These are phyloP conservation scores for Sterna hirundo DNA, from an alignment of 2,113 vertebrate genomes.

Conservation along the genomic window DNA sequence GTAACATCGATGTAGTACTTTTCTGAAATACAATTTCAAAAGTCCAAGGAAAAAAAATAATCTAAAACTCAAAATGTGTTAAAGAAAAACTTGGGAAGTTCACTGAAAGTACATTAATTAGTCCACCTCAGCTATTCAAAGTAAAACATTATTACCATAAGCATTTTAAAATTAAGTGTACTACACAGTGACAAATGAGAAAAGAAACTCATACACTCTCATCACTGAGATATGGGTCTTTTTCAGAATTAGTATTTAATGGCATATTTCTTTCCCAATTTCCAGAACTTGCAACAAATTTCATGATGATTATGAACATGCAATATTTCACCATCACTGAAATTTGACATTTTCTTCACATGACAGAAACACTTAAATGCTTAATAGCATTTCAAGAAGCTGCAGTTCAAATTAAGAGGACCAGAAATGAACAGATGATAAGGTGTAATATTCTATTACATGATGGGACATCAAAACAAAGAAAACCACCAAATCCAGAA, in stretches of 20 bases:
- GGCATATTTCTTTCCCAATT: background rate
- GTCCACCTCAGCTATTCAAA: background rate
- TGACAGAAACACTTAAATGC: background rate
- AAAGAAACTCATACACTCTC: background rate
- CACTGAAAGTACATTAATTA: background rate
- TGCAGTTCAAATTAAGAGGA: background rate
- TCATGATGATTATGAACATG: background rate
- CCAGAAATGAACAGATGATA: background rate
- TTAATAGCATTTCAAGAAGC: background rate
- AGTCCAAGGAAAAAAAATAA: background rate
- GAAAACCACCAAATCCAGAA: background rate
- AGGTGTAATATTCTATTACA: background rate
- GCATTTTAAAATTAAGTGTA: background rate
- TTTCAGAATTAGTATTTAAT: background rate
- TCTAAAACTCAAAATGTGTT: background rate
- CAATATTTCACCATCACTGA: background rate
- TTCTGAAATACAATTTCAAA: background rate
- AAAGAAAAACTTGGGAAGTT: background rate
- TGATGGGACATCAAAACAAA: background rate
- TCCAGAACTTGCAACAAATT: background rate
- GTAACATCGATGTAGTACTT: accelerated
- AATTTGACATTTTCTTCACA: background rate
- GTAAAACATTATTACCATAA: background rate
- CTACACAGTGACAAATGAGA: background rate
- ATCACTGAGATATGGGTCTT: background rate